Evolutionary conservation across 1,140 invertebrate species (phyloP).

Genomic region (Megathymus violae): DNA sequence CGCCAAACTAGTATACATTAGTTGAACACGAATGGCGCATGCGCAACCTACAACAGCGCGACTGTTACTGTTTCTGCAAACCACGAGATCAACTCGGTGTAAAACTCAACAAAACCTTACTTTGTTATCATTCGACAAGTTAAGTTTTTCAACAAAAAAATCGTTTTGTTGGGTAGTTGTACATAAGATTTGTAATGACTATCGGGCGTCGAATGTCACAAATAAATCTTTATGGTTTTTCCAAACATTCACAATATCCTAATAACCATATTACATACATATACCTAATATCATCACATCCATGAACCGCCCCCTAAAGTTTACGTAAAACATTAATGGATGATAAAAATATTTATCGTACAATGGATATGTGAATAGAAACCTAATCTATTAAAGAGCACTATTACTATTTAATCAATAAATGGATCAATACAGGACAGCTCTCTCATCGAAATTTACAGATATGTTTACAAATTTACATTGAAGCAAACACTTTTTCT

Average conservation of each 20-base stretch:
- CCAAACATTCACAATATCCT: neutral
- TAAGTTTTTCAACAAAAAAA: conserved; percentile 33
- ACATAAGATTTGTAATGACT: conserved; percentile 11
- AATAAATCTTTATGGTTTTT: conserved; percentile 6
- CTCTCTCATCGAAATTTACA: too few relatives aligned
- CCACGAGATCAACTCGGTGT: conserved; percentile 56
- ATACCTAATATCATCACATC: neutral
- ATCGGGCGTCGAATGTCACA: neutral
- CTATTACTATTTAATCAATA: too few relatives aligned
- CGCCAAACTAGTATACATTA: conserved; percentile 17
- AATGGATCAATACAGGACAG: too few relatives aligned
- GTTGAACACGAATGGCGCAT: conserved; percentile 57
- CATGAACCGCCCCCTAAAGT: conserved; percentile 2
- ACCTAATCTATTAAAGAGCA: too few relatives aligned
- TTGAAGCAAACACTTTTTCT: too few relatives aligned
- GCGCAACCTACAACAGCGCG: conserved; percentile 68
- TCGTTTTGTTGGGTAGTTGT: conserved; percentile 24
- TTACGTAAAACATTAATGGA: neutral
- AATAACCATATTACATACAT: neutral
- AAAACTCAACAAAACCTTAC: conserved; percentile 39
- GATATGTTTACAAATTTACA: too few relatives aligned
- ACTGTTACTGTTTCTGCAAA: conserved; percentile 59
- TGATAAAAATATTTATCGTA: neutral
- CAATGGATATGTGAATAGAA: too few relatives aligned
- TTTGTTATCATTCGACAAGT: conserved; percentile 20